Conservation (phyloP, 2,113 vertebrate species). For the Brachirus orientalis region DNA sequence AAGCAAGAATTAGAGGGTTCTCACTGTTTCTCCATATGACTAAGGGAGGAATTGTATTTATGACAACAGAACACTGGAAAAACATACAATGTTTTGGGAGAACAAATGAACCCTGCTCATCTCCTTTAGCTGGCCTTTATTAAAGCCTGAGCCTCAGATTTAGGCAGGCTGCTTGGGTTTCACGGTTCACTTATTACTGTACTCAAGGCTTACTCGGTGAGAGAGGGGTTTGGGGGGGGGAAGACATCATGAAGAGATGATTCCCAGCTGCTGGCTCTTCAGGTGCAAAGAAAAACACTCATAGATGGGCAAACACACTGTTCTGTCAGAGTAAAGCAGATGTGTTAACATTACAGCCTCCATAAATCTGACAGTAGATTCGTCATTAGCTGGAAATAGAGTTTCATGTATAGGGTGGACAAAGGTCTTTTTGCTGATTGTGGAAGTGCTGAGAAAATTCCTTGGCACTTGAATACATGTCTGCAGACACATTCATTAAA, state of each 20-base stretch:
- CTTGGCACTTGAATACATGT: constrained; percentile 1
- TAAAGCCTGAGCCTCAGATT: constrained; percentile 67
- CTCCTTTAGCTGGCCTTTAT: constrained; percentile 70
- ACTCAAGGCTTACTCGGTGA: constrained; percentile 23
- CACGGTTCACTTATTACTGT: constrained; percentile 67
- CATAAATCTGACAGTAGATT: constrained; percentile 65
- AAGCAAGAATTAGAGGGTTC: constrained; percentile 28
- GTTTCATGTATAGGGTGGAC: constrained; percentile 46
- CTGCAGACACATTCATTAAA: constrained; percentile 1
- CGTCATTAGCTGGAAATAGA: constrained; percentile 52
- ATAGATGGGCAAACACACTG: constrained; percentile 7
- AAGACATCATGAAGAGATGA: constrained; percentile 55
- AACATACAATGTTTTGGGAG: constrained; percentile 63
- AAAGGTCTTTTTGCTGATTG: constrained; percentile 33
- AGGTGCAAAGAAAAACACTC: constrained; percentile 62
- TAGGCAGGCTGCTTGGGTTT: constrained; percentile 63
- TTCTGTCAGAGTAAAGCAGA: constrained; percentile 48
- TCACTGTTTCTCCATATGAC: constrained; percentile 26
- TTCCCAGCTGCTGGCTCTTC: constrained; percentile 72
- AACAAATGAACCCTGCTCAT: constrained; percentile 66
- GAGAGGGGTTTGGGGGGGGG: constrained; percentile 20
- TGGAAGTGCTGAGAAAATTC: constrained; percentile 34
- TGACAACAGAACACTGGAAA: constrained; percentile 50
- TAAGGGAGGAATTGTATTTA: constrained; percentile 41
- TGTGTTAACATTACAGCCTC: constrained; percentile 69